Conservation (phyloP, 2,113 vertebrate genomes). For the Paramisgurnus dabryanus region DNA sequence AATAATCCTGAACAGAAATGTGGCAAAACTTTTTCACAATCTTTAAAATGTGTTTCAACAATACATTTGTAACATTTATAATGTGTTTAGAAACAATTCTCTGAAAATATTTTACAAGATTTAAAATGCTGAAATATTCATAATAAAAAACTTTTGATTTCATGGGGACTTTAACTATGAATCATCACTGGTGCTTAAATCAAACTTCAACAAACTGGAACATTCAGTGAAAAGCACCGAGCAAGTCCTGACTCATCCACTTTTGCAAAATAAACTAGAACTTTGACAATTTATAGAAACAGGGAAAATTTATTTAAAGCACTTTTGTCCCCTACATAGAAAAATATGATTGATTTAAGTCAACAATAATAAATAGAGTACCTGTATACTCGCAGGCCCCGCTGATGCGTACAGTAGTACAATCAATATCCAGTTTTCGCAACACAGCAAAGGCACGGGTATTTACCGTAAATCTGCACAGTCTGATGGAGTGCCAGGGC, state of each 20-base stretch:
- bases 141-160: no score
- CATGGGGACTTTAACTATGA: background rate
- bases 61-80: no score
- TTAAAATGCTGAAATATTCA: no score
- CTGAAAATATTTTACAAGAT: no score
- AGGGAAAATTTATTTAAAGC: conserved; percentile 81
- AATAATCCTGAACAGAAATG: no score
- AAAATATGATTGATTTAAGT: conserved; percentile 82
- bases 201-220: background rate
- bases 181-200: background rate
- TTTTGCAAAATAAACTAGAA: conserved; percentile 19
- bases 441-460: conserved; percentile 81
- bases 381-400: conserved; percentile 68
- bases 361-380: conserved; percentile 79
- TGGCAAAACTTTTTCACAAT: no score
- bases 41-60: no score
- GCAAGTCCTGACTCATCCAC: background rate
- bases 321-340: conserved; percentile 74
- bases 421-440: conserved; percentile 78
- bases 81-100: no score
- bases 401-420: conserved; percentile 70
- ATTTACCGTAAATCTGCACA: conserved; percentile 71
- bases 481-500: conserved; percentile 58
- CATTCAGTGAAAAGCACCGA: background rate
- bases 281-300: conserved; percentile 61